These are phyloP conservation scores for Myrmecobius fasciatus DNA, from an alignment of 2,113 vertebrate genomes.

Conservation along the genomic window DNA sequence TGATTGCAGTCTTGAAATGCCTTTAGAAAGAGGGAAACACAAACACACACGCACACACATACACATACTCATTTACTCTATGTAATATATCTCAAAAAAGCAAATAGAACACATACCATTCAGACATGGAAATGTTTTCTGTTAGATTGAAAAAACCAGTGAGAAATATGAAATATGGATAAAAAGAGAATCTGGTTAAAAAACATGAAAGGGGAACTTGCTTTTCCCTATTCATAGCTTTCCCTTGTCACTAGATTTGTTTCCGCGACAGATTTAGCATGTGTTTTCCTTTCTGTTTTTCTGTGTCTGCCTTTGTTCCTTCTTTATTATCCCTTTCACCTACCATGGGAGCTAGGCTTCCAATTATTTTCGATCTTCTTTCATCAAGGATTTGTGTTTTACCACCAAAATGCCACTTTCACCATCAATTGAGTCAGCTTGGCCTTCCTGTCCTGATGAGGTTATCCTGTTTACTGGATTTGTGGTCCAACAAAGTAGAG, in stretches of 20 bases:
- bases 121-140: background rate
- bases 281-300: constrained; percentile 36
- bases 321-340: constrained; percentile 22
- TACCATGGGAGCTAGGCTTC: background rate
- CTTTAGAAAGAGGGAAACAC: background rate
- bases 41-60: background rate
- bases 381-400: constrained; percentile 17
- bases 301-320: constrained; percentile 38
- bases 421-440: background rate
- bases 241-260: background rate
- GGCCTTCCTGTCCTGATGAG: background rate
- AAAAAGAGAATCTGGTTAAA: background rate
- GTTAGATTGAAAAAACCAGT: background rate
- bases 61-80: background rate
- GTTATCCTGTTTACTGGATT: background rate
- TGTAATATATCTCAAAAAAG: background rate
- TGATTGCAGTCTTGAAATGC: background rate
- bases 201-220: background rate
- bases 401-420: background rate
- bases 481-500: background rate
- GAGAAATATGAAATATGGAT: background rate
- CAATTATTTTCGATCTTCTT: constrained; percentile 25
- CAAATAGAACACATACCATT: background rate
- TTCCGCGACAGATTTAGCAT: background rate
- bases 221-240: background rate